Conservation (phyloP, 2,113 vertebrate species). For the Paradoxurus hermaphroditus region DNA sequence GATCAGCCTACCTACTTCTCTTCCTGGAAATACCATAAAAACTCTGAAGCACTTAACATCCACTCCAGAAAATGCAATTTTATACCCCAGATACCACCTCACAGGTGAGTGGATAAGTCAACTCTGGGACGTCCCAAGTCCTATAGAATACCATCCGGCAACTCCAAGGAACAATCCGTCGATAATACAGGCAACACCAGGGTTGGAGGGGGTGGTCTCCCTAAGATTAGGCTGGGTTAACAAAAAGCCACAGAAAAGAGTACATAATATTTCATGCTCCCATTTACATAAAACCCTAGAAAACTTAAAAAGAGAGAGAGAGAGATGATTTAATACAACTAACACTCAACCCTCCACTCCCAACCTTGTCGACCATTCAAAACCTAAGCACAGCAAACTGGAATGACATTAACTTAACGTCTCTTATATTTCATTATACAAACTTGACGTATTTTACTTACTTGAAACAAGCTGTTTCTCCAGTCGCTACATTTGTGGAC, state of each 20-base stretch:
- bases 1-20: too few relatives aligned
- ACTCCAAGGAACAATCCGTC: neutral
- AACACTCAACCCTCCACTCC: too few relatives aligned
- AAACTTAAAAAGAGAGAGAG: too few relatives aligned
- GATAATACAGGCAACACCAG: too few relatives aligned
- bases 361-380: too few relatives aligned
- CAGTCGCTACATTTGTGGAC: neutral
- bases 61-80: neutral
- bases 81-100: too few relatives aligned
- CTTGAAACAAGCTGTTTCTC: neutral
- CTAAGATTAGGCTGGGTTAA: accelerated
- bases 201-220: too few relatives aligned
- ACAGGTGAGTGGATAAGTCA: neutral
- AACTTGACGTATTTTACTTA: neutral
- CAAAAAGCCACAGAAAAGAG: neutral
- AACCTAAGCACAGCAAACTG: accelerated
- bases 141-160: too few relatives aligned
- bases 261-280: neutral
- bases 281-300: neutral
- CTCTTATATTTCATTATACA: neutral
- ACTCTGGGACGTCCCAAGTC: neutral
- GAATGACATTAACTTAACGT: too few relatives aligned
- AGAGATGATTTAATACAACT: neutral
- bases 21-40: neutral
- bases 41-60: neutral